A percentile compares a stretch with the other conserved stretches of the same genome.
Evolutionary conservation across 37 sponge, comb jelly and placozoan species (phyloP).

Genomic region (Agelas oroides): DNA sequence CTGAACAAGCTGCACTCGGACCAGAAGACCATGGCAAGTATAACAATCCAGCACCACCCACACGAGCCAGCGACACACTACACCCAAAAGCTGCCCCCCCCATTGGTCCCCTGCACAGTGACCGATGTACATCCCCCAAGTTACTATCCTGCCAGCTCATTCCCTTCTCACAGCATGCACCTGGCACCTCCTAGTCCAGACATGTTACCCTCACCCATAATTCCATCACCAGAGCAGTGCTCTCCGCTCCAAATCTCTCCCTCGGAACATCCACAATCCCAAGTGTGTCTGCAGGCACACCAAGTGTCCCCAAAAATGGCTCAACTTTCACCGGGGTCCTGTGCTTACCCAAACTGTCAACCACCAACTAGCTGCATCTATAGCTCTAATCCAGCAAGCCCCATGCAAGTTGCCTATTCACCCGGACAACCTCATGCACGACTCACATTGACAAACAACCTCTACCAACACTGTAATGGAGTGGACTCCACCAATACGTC

Average conservation of each 20-base stretch:
- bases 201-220: constrained; percentile 15
- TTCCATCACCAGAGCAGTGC: constrained; percentile 16
- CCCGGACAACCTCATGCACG: constrained; percentile 3
- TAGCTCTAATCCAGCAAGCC: constrained; percentile 40
- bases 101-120: neutral
- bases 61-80: neutral
- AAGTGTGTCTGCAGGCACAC: neutral
- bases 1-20: neutral
- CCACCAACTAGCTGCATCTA: neutral
- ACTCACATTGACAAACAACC: neutral
- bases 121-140: neutral
- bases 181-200: neutral
- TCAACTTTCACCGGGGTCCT: constrained; percentile 10
- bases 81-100: neutral
- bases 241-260: neutral
- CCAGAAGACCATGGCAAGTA: too few relatives aligned
- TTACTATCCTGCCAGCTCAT: neutral
- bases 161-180: too few relatives aligned
- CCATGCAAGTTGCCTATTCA: constrained; percentile 46
- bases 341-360: neutral
- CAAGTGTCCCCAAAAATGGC: constrained; percentile 31
- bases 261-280: neutral
- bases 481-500: neutral
- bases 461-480: neutral
- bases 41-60: neutral